A percentile compares a stretch with the other conserved stretches of the same genome.
phyloP scores from a whole-genome alignment of 2,888 invertebrate genomes.

The Cosmia pyralina region DNA sequence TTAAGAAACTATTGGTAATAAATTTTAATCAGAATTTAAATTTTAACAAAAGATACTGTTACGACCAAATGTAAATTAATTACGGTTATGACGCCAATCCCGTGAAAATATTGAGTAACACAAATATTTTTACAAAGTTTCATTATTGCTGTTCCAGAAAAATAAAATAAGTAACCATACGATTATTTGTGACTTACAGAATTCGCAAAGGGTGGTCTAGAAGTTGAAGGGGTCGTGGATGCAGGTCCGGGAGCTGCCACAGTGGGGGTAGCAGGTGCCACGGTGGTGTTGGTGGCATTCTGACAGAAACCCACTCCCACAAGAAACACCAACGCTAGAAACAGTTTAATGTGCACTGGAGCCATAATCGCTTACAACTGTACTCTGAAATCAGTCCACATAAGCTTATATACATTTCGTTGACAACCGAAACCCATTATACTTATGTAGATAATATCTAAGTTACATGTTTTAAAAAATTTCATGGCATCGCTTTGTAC shows the following conservation, averaged over 20 bases:
- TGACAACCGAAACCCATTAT: slow-evolving; percentile 57
- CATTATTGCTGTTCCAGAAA: background rate
- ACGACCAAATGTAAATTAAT: background rate
- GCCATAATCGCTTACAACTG: slow-evolving; percentile 65
- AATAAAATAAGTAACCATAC: background rate
- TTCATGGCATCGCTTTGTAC: slow-evolving; percentile 60
- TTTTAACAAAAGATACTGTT: background rate
- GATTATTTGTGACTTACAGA: slow-evolving; percentile 26
- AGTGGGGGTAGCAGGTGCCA: slow-evolving; percentile 5
- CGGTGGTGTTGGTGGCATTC: slow-evolving; percentile 47
- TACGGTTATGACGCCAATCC: background rate
- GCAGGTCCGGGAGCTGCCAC: background rate
- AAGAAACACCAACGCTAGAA: slow-evolving; percentile 62
- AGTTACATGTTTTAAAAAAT: slow-evolving; percentile 53
- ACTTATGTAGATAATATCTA: slow-evolving; percentile 50
- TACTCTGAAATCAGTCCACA: slow-evolving; percentile 44
- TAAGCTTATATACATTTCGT: slow-evolving; percentile 61
- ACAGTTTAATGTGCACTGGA: slow-evolving; percentile 60
- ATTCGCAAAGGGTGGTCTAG: background rate
- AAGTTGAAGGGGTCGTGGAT: slow-evolving; percentile 4
- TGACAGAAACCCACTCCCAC: slow-evolving; percentile 64
- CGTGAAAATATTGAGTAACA: background rate
- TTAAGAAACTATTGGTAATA: too few species aligned
- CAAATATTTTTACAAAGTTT: background rate
- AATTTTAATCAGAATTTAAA: background rate